Evolutionary conservation across 2,113 vertebrate genomes (phyloP), one percentile per base, ranked within the genome.

Genomic region (Hepsetus odoe): DNA sequence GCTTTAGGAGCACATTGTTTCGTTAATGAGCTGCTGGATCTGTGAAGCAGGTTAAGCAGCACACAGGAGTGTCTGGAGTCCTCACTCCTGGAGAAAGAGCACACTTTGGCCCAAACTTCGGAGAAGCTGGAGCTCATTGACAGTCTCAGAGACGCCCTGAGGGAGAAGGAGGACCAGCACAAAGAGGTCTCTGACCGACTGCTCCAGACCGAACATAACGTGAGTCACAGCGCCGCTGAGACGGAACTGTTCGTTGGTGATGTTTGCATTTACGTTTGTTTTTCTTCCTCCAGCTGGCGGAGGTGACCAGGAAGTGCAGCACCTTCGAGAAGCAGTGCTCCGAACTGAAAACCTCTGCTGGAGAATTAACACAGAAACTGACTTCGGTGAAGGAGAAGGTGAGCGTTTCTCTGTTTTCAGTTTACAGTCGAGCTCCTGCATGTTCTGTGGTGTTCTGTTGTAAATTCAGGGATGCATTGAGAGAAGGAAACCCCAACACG

Each of bases 11-110:
- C n/a, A n/a, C n/a, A n/a, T n/a, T n/a, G n/a, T n/a, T n/a, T n/a
- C n/a, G n/a, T n/a, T n/a, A n/a, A n/a, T n/a, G n/a, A n/a, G 6
- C 33, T 35, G 20, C 7, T 28, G 22, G 12, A 70, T 65, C 12
- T 62, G 9, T 58, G 40, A 64, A 56, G 38, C 59, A 95, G 94
- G 58, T 84, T 97, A 77, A 95, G 85, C 51, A 92, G 94, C 83
- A 94, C 93, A 24, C 95, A 94, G 35, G 93, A 90, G 80, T 91
- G 92, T 59, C 92, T 97, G 85, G 94, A 97, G 83, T 94, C 89
- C 38, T 94, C 93, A 0, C 92, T 97, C 28, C 88, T 90, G n/a
- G 96, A 96, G 86, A 96, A 95, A 82, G 96, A 96, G 18, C 92
- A 93, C 8, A 92, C 90, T 0, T 71, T 97, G 67, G 88, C 90